phyloP scores from a whole-genome alignment of 2,888 invertebrate genomes.

The Epinotia nisella region DNA sequence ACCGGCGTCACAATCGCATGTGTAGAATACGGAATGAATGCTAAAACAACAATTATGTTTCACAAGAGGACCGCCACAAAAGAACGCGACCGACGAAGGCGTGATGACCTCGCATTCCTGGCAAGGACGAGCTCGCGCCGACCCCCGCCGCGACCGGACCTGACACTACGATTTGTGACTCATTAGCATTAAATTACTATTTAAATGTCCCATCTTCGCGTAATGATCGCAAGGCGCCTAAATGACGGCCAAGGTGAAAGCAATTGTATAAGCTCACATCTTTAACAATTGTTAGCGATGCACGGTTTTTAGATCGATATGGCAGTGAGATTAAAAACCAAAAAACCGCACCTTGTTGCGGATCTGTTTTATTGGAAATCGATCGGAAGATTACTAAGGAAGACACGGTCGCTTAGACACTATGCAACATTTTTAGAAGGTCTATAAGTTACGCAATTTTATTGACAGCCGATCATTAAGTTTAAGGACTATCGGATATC shows the following conservation, averaged over 20 bases:
- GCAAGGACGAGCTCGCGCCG: conserved; percentile 75
- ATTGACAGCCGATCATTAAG: conserved; percentile 12
- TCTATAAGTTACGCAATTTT: conserved; percentile 7
- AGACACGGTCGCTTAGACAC: not conserved
- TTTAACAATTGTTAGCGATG: not conserved
- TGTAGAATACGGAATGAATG: conserved; percentile 72
- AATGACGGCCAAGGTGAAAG: conserved; percentile 43
- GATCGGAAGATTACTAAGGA: not conserved
- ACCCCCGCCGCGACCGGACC: conserved; percentile 53
- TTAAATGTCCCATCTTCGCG: conserved; percentile 48
- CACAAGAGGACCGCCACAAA: conserved; percentile 73
- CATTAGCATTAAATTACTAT: conserved; percentile 52
- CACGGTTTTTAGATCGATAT: too few species aligned
- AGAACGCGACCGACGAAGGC: conserved; percentile 72
- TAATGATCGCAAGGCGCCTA: conserved; percentile 49
- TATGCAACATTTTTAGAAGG: not conserved
- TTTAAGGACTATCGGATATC: conserved; percentile 20
- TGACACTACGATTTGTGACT: conserved; percentile 53
- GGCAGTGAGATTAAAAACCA: too few species aligned
- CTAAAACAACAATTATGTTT: conserved; percentile 72
- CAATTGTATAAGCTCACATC: not conserved
- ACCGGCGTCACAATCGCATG: conserved; percentile 69
- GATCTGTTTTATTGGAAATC: too few species aligned
- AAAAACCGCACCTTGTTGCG: too few species aligned
- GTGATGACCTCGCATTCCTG: conserved; percentile 83